These are phyloP conservation scores for Gadopsis marmoratus DNA, from an alignment of 2,797 vertebrate species.

Conservation along the genomic window DNA sequence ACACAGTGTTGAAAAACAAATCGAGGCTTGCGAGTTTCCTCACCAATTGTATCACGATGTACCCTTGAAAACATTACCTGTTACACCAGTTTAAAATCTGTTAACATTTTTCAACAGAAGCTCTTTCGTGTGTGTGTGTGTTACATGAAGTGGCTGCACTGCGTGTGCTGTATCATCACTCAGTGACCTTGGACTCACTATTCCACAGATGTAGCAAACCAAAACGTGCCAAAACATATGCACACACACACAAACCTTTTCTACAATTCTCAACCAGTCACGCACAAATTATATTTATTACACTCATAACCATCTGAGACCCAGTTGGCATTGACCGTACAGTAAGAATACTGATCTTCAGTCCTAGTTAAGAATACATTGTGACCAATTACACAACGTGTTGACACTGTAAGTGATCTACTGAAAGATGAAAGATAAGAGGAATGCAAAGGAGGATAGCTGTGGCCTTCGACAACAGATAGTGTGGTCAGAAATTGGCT, in stretches of 20 bases:
- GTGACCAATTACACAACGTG: slow-evolving; percentile 23
- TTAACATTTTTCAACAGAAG: slow-evolving; percentile 15
- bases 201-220: slow-evolving; percentile 16
- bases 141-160: slow-evolving; percentile 11
- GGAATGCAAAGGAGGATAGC: not conserved
- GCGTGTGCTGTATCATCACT: slow-evolving; percentile 24
- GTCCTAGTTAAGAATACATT: slow-evolving; percentile 1
- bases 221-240: slow-evolving; percentile 30
- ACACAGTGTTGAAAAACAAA: slow-evolving; percentile 20
- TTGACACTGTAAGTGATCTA: slow-evolving; percentile 24
- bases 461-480: slow-evolving; percentile 3
- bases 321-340: not conserved
- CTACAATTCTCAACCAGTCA: not conserved
- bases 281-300: not conserved
- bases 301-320: not conserved
- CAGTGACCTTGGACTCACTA: slow-evolving; percentile 67
- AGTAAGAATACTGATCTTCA: slow-evolving; percentile 14
- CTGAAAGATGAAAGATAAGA: slow-evolving; percentile 9
- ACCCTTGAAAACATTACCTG: not conserved
- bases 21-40: not conserved
- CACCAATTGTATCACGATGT: slow-evolving; percentile 15
- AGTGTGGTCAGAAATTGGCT: not conserved
- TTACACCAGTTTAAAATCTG: slow-evolving; percentile 4
- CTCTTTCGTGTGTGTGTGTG: not conserved
- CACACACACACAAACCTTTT: slow-evolving; percentile 20